These are phyloP conservation scores for Antheraea mylitta DNA, from an alignment of 1,140 invertebrate species.

Conservation along the genomic window DNA sequence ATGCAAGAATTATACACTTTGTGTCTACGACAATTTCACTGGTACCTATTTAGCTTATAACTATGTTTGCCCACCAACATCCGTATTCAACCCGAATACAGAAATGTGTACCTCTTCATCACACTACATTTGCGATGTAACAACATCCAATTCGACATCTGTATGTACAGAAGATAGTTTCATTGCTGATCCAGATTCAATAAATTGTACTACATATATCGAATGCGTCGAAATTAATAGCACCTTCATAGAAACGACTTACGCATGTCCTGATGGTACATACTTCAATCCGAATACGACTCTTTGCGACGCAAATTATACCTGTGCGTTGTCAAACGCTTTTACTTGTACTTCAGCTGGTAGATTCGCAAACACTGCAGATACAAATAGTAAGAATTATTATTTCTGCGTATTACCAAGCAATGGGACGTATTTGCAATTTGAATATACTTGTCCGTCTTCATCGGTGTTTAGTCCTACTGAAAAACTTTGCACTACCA, in stretches of 20 bases:
- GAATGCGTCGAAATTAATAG: slow-evolving; percentile 42
- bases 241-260: slow-evolving; percentile 29
- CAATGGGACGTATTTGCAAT: slow-evolving; percentile 24
- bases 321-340: slow-evolving; percentile 25
- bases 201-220: slow-evolving; percentile 45
- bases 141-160: slow-evolving; percentile 19
- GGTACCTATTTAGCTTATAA: slow-evolving; percentile 36
- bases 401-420: slow-evolving; percentile 22
- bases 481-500: slow-evolving; percentile 24
- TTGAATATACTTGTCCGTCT: slow-evolving; percentile 29
- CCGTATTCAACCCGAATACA: slow-evolving; percentile 43
- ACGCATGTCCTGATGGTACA: slow-evolving; percentile 34
- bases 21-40: slow-evolving; percentile 30
- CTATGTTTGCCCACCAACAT: slow-evolving; percentile 47
- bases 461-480: slow-evolving; percentile 28
- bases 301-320: slow-evolving; percentile 44
- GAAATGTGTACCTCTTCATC: slow-evolving; percentile 14
- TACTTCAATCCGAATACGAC: slow-evolving; percentile 48
- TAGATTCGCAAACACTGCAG: slow-evolving; percentile 25
- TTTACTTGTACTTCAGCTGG: slow-evolving; percentile 23
- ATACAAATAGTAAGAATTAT: slow-evolving; percentile 25
- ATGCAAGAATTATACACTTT: slow-evolving; percentile 51
- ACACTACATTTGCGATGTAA: slow-evolving; percentile 26
- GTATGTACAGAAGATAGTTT: slow-evolving; percentile 46
- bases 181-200: slow-evolving; percentile 36